Evolutionary conservation across 2,888 invertebrate genomes (phyloP).

Genomic region (Caprella mutica): DNA sequence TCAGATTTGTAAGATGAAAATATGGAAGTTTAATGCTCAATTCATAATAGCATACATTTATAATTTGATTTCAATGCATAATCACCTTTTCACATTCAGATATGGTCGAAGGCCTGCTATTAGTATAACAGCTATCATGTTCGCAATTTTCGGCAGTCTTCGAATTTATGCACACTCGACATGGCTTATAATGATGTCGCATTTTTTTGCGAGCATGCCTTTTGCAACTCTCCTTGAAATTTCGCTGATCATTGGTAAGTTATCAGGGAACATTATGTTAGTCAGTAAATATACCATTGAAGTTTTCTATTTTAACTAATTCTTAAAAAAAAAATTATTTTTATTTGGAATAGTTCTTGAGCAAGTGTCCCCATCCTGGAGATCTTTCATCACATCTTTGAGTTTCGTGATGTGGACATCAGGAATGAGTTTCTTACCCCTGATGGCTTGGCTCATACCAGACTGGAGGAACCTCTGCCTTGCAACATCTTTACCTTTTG

Average conservation of each 20-base stretch:
- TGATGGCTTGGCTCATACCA: conserved; percentile 37
- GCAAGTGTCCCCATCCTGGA: conserved; percentile 24
- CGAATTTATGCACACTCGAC: conserved; percentile 16
- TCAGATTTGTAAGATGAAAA: conserved; percentile 30
- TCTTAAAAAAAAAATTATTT: no score
- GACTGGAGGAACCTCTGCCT: conserved; percentile 37
- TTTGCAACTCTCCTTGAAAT: conserved; percentile 27
- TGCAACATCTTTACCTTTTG: conserved; percentile 35
- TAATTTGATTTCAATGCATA: no score
- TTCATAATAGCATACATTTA: no score
- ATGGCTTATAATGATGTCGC: conserved; percentile 14
- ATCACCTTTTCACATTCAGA: no score
- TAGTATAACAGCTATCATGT: conserved; percentile 10
- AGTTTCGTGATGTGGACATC: conserved; percentile 33
- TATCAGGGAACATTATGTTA: no score
- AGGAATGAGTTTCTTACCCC: conserved; percentile 37
- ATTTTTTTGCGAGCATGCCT: conserved; percentile 19
- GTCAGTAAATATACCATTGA: no score
- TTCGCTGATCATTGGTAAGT: conserved; percentile 19
- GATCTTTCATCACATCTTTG: conserved; percentile 24
- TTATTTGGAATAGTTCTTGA: conserved; percentile 31
- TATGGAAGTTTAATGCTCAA: no score
- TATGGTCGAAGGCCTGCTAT: conserved; percentile 19
- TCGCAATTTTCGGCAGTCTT: conserved; percentile 16
- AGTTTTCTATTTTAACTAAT: no score